Conservation (phyloP, 1,140 invertebrate genomes). For the Ceratitis capitata region DNA sequence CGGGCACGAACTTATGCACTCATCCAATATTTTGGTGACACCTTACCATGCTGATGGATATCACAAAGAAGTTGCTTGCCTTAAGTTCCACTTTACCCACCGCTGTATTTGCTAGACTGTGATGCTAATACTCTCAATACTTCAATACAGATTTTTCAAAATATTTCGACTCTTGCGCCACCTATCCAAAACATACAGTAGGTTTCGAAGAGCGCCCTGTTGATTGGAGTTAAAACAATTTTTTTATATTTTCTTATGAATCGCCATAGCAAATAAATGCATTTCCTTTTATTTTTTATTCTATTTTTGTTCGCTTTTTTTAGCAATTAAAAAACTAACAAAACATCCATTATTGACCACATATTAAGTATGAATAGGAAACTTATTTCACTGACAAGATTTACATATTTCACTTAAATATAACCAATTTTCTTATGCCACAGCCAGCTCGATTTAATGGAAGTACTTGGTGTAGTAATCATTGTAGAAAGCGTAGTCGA, state of each 20-base stretch:
- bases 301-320: neutral
- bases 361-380: neutral
- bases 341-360: too few species aligned
- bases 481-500: conserved; percentile 41
- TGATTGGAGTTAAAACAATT: too few species aligned
- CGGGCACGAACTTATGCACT: too few species aligned
- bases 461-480: conserved; percentile 37
- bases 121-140: too few species aligned
- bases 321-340: neutral
- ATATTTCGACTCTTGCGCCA: too few species aligned
- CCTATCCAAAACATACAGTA: too few species aligned
- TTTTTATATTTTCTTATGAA: neutral
- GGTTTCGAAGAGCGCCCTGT: too few species aligned
- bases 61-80: too few species aligned
- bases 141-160: too few species aligned
- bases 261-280: neutral
- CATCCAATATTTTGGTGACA: too few species aligned
- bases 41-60: too few species aligned
- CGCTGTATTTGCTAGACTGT: neutral
- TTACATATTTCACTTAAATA: neutral
- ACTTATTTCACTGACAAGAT: neutral
- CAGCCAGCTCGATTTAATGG: conserved; percentile 16
- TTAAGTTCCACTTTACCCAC: neutral
- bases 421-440: neutral
- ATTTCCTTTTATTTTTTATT: neutral